phyloP scores from a whole-genome alignment of 2,797 vertebrate species.

The Cottoperca gobio region DNA sequence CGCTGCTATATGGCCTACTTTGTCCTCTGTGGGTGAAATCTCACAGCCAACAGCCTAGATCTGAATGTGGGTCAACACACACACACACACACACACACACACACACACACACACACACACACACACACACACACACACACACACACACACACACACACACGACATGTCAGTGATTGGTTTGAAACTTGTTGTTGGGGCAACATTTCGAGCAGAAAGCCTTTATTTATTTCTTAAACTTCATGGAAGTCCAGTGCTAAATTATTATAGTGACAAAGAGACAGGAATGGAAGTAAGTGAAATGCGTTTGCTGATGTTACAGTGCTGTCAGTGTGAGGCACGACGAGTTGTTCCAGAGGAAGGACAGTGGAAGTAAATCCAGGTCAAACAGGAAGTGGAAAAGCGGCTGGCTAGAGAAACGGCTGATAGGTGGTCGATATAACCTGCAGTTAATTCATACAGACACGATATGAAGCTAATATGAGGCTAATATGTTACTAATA shows the following conservation, averaged over 20 bases:
- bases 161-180: background rate
- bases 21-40: conserved; percentile 58
- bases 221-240: background rate
- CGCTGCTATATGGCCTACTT: conserved; percentile 48
- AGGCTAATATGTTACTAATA: no score
- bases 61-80: conserved; percentile 72
- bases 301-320: background rate
- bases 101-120: no score
- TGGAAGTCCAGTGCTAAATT: background rate
- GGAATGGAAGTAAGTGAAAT: background rate
- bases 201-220: no score
- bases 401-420: background rate
- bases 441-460: background rate
- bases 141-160: background rate
- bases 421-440: background rate
- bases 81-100: conserved; percentile 11
- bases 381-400: conserved; percentile 50
- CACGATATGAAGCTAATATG: background rate
- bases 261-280: background rate
- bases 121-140: no score
- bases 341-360: conserved; percentile 57
- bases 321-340: no score
- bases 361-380: conserved; percentile 48
- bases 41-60: conserved; percentile 57
- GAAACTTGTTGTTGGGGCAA: background rate